Evolutionary conservation across 2,797 vertebrate species (phyloP).

Genomic region (Girardinus metallicus): DNA sequence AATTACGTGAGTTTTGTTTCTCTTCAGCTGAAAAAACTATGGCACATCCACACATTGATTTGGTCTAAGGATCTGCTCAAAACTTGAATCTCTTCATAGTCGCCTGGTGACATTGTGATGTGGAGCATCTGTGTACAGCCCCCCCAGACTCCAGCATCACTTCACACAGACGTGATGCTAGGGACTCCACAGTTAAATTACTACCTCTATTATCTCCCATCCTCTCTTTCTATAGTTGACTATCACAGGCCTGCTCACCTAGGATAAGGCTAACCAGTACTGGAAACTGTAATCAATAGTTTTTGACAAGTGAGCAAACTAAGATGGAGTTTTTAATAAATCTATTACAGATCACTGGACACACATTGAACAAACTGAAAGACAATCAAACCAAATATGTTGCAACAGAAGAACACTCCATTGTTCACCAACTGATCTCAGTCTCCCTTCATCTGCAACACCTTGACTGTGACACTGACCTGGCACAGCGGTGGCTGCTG

Average conservation of each 20-base stretch:
- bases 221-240: neutral
- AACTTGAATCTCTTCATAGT: neutral
- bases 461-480: conserved; percentile 41
- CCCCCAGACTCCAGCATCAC: neutral
- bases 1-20: neutral
- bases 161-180: neutral
- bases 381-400: neutral
- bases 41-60: neutral
- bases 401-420: conserved; percentile 1
- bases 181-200: neutral
- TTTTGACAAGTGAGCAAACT: neutral
- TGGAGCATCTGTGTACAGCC: neutral
- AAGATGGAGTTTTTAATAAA: neutral
- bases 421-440: conserved; percentile 29
- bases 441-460: conserved; percentile 32
- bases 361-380: neutral
- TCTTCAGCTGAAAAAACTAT: neutral
- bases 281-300: neutral
- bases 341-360: neutral
- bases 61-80: neutral
- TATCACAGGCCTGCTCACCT: neutral
- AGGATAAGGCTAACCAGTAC: neutral
- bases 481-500: conserved; percentile 14
- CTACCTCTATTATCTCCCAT: neutral
- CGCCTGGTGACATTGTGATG: neutral